A percentile compares a stretch with the other conserved stretches of the same genome.
phyloP scores from a whole-genome alignment of 2,797 vertebrate species.

The Fundulus diaphanus region DNA sequence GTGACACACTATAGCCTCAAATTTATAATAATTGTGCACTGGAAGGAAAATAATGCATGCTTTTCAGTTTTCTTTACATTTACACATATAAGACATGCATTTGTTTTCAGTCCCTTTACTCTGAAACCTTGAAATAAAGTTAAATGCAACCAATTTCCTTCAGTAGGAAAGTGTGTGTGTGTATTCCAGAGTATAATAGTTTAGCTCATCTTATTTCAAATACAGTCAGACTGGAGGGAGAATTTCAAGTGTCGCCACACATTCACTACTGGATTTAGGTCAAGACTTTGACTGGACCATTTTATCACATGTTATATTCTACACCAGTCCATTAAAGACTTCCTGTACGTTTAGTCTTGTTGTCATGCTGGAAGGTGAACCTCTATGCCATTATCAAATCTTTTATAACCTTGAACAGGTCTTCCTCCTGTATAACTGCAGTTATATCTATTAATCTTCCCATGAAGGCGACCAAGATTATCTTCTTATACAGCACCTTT shows the following conservation, averaged over 20 bases:
- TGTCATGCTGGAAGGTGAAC: background rate
- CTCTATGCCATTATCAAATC: too few species aligned
- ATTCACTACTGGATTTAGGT: background rate
- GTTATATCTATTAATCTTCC: too few species aligned
- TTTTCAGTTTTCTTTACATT: slow-evolving; percentile 38
- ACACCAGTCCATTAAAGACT: background rate
- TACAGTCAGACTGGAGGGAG: background rate
- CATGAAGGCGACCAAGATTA: too few species aligned
- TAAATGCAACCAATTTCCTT: background rate
- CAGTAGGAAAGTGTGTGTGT: too few species aligned
- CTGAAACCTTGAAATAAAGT: background rate
- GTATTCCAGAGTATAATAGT: background rate
- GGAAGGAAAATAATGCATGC: background rate
- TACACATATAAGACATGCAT: too few species aligned
- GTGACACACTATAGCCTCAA: background rate
- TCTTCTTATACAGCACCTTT: too few species aligned
- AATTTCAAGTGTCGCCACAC: background rate
- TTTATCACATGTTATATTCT: background rate
- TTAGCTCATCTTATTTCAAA: background rate
- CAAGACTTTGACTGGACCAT: background rate
- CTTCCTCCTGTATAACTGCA: too few species aligned
- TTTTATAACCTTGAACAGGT: too few species aligned
- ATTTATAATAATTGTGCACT: background rate
- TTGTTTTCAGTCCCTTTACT: background rate
- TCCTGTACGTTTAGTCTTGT: background rate